phyloP scores from a whole-genome alignment of 2,797 vertebrate species.

The Vultur gryphus region DNA sequence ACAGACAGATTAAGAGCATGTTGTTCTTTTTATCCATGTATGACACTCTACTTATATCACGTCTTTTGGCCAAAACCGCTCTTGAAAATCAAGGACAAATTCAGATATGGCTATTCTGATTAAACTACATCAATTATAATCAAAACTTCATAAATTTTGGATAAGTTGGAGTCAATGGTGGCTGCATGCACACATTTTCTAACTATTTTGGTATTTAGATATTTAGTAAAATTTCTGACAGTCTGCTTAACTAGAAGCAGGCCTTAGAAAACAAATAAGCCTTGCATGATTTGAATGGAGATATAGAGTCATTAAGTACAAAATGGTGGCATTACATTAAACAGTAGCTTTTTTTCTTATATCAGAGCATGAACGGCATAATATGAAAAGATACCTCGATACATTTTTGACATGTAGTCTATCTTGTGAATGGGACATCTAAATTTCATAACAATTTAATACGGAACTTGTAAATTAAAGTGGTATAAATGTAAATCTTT shows the following conservation, averaged over 20 bases:
- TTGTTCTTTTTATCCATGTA: background rate
- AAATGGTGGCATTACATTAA: background rate
- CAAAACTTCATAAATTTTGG: background rate
- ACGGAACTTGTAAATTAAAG: background rate
- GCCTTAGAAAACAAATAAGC: background rate
- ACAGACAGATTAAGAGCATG: rapidly evolving
- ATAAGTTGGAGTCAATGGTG: background rate
- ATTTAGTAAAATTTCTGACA: background rate
- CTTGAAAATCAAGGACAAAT: background rate
- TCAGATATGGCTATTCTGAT: background rate
- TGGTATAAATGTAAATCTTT: background rate
- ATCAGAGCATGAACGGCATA: background rate
- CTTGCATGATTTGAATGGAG: background rate
- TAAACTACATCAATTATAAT: background rate
- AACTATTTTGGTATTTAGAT: background rate
- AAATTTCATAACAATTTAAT: background rate
- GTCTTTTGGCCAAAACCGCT: background rate
- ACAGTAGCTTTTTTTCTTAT: background rate
- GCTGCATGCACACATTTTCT: background rate
- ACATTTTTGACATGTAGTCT: background rate
- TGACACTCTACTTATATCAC: rapidly evolving
- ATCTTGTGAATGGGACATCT: background rate
- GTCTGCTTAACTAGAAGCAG: background rate
- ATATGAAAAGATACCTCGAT: background rate
- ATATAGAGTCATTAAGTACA: background rate